Evolutionary conservation across 2,113 vertebrate species (phyloP).

Genomic region (Rhabdornis inornatus): DNA sequence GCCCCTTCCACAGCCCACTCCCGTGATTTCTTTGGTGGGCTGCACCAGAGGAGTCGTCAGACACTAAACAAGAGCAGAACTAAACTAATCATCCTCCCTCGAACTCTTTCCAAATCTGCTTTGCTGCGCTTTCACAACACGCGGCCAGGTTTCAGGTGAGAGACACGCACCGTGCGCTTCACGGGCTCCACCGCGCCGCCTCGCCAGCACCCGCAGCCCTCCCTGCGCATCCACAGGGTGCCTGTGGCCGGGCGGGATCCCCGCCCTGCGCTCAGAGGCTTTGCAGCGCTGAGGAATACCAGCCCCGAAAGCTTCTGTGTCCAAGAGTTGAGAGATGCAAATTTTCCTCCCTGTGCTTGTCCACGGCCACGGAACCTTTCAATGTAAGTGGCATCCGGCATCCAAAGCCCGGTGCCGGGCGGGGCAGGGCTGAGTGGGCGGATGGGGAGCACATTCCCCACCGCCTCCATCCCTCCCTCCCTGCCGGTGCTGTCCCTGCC

Average conservation of each 20-base stretch:
- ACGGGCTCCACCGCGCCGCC: fast-evolving
- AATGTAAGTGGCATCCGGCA: fast-evolving
- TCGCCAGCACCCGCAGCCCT: fast-evolving
- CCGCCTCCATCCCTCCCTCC: neutral
- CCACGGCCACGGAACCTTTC: neutral
- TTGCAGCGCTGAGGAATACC: neutral
- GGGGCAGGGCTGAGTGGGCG: neutral
- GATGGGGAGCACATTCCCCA: neutral
- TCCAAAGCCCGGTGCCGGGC: neutral
- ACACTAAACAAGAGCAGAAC: neutral
- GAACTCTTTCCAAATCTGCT: neutral
- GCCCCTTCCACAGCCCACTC: neutral
- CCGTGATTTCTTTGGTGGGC: neutral
- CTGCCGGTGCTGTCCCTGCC: fast-evolving
- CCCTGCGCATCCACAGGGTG: fast-evolving
- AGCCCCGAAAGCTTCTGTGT: neutral
- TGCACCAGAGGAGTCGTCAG: neutral
- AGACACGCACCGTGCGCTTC: fast-evolving
- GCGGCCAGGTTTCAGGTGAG: neutral
- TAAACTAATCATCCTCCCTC: neutral
- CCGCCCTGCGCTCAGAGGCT: fast-evolving
- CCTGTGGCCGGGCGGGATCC: neutral
- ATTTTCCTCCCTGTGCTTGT: neutral
- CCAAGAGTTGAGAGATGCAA: neutral
- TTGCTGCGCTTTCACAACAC: neutral